Evolutionary conservation across 2,888 invertebrate genomes (phyloP), one percentile per base, ranked within the genome.

Genomic region (Thera obeliscata): DNA sequence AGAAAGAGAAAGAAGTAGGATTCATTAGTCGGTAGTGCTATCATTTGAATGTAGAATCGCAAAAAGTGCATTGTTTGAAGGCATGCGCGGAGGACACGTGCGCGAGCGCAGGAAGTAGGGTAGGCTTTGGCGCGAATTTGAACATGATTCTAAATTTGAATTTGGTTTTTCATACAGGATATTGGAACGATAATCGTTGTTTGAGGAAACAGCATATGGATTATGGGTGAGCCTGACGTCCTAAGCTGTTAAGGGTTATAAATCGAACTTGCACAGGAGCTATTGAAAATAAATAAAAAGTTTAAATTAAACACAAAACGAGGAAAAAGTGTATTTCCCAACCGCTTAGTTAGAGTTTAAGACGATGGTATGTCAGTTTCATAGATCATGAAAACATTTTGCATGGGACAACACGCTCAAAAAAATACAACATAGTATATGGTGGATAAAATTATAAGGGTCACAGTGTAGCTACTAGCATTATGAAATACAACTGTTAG

Each of bases 1-100:
- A 68, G 83, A 91, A 69, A 72, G 86, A 76, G 91, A 90, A 58
- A 69, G 74, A 58, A 69, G 70, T 80, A 87, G 74, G 79, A 84
- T 91, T 91, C 91, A 93, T 91, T 93, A 92, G 90, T 85, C 82
- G 80, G 89, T 91, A 88, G 88, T 90, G 84, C 84, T 84, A 89
- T 87, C 86, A 89, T 91, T 92, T 90, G 90, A 88, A 89, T 89
- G 84, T 86, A 76, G 84, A 82, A 81, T 88, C 85, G 90, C 91
- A 91, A 93, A 91, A 92, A 88, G 80, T 70, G 83, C 83, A 90
- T 90, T 90, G 89, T 90, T 86, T 87, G 84, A 77, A 78, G 72
- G 78, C 87, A 83, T 85, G 88, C 87, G 81, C 78, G 68, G 73
- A 69, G 69, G 86, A 88, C 89, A 88, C 88, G 89, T 88, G 89